Percentiles rank a stretch among this genome's conserved stretches.
phyloP scores from a whole-genome alignment of 2,888 invertebrate species.

The Scaptomyza caliginosa region DNA sequence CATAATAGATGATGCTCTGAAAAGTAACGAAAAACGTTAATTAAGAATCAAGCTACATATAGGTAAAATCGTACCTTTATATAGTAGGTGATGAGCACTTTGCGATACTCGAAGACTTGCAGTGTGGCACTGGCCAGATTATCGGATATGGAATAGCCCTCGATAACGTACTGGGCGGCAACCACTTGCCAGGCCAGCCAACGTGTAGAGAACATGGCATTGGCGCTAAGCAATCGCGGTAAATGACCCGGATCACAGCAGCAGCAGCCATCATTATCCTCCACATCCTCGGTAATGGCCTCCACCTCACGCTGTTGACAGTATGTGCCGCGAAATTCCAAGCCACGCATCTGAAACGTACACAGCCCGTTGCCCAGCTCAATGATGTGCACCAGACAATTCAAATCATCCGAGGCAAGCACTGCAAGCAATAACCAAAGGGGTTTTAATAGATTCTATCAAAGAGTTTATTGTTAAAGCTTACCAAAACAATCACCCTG shows the following conservation, averaged over 20 bases:
- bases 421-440: slow-evolving; percentile 85
- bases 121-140: slow-evolving; percentile 98
- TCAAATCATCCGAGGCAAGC: slow-evolving; percentile 98
- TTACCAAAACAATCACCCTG: slow-evolving; percentile 97
- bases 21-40: background rate
- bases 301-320: slow-evolving; percentile 99
- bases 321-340: slow-evolving; percentile 99
- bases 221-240: slow-evolving; percentile 95
- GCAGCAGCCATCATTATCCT: slow-evolving; percentile 97
- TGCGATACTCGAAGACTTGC: slow-evolving; percentile 98
- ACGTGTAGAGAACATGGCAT: slow-evolving; percentile 98
- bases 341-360: slow-evolving; percentile 98
- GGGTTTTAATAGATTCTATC: background rate
- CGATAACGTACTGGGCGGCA: slow-evolving; percentile 97
- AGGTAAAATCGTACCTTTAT: slow-evolving; percentile 90
- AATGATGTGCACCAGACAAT: slow-evolving; percentile 98
- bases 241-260: slow-evolving; percentile 96
- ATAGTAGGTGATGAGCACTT: slow-evolving; percentile 98
- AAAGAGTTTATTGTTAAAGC: background rate
- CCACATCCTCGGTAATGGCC: slow-evolving; percentile 97
- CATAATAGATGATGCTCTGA: slow-evolving; percentile 98
- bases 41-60: background rate
- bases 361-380: slow-evolving; percentile 99
- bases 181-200: slow-evolving; percentile 99
- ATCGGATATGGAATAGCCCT: slow-evolving; percentile 99